Evolutionary conservation across 2,888 invertebrate species (phyloP), one percentile per base, ranked within the genome.

Genomic region (Cephus nigrinus): DNA sequence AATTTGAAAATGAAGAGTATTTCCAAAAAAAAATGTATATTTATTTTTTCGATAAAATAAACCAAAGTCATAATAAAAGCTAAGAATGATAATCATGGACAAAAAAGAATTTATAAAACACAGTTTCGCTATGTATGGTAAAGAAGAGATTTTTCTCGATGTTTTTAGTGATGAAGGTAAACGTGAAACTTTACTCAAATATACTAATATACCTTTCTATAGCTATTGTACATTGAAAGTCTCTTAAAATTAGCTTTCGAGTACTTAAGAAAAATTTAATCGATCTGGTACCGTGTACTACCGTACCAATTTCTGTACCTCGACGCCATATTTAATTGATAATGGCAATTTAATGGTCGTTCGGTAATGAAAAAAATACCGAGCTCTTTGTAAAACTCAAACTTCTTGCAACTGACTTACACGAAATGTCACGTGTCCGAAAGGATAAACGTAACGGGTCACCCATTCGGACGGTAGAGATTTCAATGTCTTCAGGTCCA

Each of bases 401-500:
- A 23, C 55, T 55, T 55, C 55, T 55, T 55, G 5, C 23, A 55
- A 23, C 23, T 55, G 23, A 23, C 23, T 23, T n/a, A 11, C 74
- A 23, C 40, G 36, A 40, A 33, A 40, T 12, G 23, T 35, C 15
- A 32, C 23, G 73, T 4, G 15, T 4, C 23, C 30, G 33, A 55
- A 35, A 15, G 12, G 55, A 12, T 36, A 33, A 72, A 77, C 69
- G 31, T 77, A 77, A 77, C 74, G 77, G 77, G 30, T 31, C 32
- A 32, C 15, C 12, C 69, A 35, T 36, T 77, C 12, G 73, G 34
- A 68, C 74, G 68, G 69, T 73, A 55, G 30, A 55, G 74, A 73
- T 77, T 77, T 77, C 75, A 32, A 34, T n/a, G 75, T 74, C 33
- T 75, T 77, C 71, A 55, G 73, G 77, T 71, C 69, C 68, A 77